A percentile compares a stretch with the other conserved stretches of the same genome.
These are phyloP conservation scores for Natrix natrix DNA, from an alignment of 2,797 vertebrate genomes.

Conservation along the genomic window DNA sequence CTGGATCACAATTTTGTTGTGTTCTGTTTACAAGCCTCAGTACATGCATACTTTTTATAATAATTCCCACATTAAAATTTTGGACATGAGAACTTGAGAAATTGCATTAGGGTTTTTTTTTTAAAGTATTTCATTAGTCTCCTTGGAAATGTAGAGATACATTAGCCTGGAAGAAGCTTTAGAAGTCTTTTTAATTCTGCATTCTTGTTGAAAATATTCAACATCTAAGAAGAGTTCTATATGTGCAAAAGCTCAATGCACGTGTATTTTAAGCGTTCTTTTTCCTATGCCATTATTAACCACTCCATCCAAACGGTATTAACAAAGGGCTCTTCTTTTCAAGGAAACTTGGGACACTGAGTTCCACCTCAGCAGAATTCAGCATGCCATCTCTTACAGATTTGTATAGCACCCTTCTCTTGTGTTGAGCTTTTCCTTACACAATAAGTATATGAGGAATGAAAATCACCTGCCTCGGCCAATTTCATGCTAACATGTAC, in stretches of 20 bases:
- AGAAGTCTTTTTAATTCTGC: background rate
- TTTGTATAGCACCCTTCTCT: background rate
- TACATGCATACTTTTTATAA: background rate
- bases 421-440: background rate
- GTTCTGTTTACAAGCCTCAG: background rate
- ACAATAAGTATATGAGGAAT: background rate
- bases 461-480: no score
- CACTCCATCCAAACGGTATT: background rate
- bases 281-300: background rate
- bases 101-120: background rate
- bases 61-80: background rate
- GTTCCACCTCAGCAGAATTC: background rate
- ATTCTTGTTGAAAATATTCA: background rate
- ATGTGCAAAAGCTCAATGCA: background rate
- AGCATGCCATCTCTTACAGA: background rate
- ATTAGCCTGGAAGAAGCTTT: background rate
- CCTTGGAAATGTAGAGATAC: background rate
- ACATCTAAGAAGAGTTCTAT: background rate
- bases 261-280: background rate
- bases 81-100: background rate
- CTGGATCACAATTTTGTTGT: background rate
- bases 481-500: background rate
- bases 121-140: background rate
- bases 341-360: background rate
- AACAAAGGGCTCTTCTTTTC: background rate